Base-by-base conservation (phyloP, 2,797 vertebrate genomes). In the Periophthalmus magnuspinnatus region DNA sequence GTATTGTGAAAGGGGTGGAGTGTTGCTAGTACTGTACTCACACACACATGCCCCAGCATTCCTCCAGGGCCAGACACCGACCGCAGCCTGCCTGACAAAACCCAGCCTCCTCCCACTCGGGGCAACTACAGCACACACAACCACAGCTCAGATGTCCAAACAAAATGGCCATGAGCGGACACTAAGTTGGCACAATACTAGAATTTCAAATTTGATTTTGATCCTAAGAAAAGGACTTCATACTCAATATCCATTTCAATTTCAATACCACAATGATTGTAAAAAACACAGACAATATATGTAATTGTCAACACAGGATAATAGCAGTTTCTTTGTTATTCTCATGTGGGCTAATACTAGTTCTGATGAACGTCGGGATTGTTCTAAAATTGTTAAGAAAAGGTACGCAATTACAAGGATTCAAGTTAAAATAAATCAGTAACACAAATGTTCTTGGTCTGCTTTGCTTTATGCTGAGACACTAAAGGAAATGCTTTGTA, bases 1-100 rank as follows among this genome's bases (percentile, higher is more conserved):
- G 61, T 75, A 83, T 50, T 74, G 75, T 71, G 41, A 78, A 72
- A 22, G 34, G 45, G 60, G 65, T 33, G 9, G 14, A 65, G 68
- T 61, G 58, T 68, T 22, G 33, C 17, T 65, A 19, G 69, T 2
- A 67, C 68, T 45, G 63, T 57, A 59, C 6, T 45, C 34, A 58
- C 41, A 58, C 34, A 24, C 3, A 8, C 24, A 65, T 63, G 60
- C 38, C 21, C 21, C 55, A 32, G 58, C 73, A 77, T 78, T 80
- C 71, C 67, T 81, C 38, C 65, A 34, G 69, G 41, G 66, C 76
- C 59, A 32, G 16, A 70, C 24, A 55, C 10, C 65, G 24, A 63
- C 48, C 38, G 67, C 67, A 17, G 16, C 57, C 59, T 28, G 74
- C 16, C 69, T 16, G 59, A 69, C 69, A 50, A 19, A 57, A 64